These are phyloP conservation scores for Phalacrocorax pelagicus DNA, from an alignment of 2,113 vertebrate genomes.

Conservation along the genomic window DNA sequence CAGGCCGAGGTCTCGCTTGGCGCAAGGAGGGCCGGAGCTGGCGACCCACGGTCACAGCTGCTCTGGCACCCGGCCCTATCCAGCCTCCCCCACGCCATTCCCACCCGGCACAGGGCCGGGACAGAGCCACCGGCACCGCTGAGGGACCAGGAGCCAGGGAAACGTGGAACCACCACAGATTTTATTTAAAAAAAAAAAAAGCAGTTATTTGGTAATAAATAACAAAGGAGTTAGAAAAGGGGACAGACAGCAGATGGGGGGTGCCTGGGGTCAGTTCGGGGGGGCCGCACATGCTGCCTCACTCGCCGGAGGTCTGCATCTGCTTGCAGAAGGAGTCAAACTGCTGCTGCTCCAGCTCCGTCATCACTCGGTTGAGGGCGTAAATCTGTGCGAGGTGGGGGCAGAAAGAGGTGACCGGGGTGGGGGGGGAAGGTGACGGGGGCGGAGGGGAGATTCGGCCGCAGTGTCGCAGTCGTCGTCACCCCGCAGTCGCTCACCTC, in stretches of 20 bases:
- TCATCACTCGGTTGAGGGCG: slow-evolving; percentile 96
- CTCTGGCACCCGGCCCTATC: neutral
- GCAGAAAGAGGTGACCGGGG: neutral
- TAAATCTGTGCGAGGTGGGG: slow-evolving; percentile 80
- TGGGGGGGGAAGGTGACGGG: neutral
- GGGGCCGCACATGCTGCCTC: neutral
- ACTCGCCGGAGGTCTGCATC: slow-evolving; percentile 89
- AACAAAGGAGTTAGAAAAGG: neutral
- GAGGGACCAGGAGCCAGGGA: neutral
- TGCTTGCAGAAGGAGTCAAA: slow-evolving; percentile 96
- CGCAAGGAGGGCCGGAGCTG: neutral
- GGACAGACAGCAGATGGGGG: accelerated
- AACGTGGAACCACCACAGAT: neutral
- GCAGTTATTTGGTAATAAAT: neutral
- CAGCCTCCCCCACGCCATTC: neutral
- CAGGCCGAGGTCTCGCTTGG: neutral
- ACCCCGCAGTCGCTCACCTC: slow-evolving; percentile 74
- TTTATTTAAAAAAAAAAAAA: slow-evolving; percentile 17
- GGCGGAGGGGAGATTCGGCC: too few relatives aligned
- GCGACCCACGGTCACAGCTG: neutral
- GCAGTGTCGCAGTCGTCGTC: accelerated
- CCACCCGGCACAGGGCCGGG: neutral
- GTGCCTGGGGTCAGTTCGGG: neutral
- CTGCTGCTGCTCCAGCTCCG: slow-evolving; percentile 95
- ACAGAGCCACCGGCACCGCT: neutral